Evolutionary conservation across 2,113 vertebrate genomes (phyloP), one percentile per base, ranked within the genome.

Genomic region (Neotoma lepida): DNA sequence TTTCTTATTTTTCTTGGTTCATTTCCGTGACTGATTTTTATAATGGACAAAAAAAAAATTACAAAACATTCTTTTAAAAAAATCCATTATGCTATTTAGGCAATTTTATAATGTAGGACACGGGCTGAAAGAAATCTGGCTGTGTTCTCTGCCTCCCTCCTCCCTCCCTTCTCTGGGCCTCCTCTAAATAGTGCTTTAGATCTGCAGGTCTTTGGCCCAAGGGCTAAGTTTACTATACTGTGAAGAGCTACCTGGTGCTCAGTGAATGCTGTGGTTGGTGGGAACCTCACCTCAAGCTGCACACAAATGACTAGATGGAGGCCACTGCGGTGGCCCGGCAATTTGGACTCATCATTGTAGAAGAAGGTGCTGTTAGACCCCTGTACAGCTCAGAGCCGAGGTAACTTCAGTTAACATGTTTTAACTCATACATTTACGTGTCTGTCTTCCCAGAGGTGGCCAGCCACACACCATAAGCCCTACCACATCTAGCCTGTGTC

Each of bases 1-100:
- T 77, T 54, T 66, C 44, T 84, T 86, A 64, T 63, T 91, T 95
- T 76, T 89, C 70, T 78, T 94, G 49, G 30, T 92, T 92, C 51
- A 18, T 76, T 87, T 91, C 51, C 49, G 18, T 39, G 71, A 41
- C 61, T 84, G 74, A 86, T 84, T 93, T 93, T 92, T 84, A 70
- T 61, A 46, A 74, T 39, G 68, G 93, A 76, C 33, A 18, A 35
- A 44, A 61, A 61, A 54, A 81, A 88, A 73, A 46, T 28, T 49
- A 63, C 73, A 39, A 74, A 61, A 46, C 10, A 71, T 44, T 39
- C 26, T 56, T 85, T 61, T 41, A 74, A 89, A 88, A 88, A 87
- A 82, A 24, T n/a, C 84, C 46, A 61, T 81, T 44, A 6, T n/a
- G 76, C 51, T 51, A 41, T 74, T 92, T 80, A 70, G 64, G 61